Evolutionary conservation across 2,797 vertebrate genomes (phyloP).

Genomic region (Chanos chanos): DNA sequence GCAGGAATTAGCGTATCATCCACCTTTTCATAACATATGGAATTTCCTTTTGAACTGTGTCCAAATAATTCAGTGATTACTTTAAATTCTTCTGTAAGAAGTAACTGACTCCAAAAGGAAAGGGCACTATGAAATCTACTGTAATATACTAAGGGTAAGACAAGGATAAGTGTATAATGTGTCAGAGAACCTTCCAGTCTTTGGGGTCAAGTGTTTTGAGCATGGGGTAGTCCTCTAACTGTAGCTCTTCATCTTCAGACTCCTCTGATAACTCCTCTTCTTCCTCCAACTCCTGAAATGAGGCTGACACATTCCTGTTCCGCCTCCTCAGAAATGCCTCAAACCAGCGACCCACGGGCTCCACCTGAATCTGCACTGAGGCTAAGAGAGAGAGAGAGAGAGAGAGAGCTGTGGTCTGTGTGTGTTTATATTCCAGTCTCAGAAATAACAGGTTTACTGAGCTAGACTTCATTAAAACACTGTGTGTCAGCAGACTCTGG

Average conservation of each 20-base stretch:
- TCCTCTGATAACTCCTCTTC: constrained; percentile 92
- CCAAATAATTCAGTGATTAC: too few relatives aligned
- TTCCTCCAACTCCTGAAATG: constrained; percentile 96
- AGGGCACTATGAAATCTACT: too few relatives aligned
- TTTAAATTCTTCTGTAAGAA: too few relatives aligned
- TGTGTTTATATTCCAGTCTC: too few relatives aligned
- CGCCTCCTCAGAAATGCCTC: constrained; percentile 94
- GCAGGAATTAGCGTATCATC: too few relatives aligned
- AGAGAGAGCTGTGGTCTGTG: background rate
- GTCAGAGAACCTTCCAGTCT: constrained; percentile 99
- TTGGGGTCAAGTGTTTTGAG: constrained; percentile 97
- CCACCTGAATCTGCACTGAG: constrained; percentile 88
- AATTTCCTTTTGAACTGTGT: too few relatives aligned
- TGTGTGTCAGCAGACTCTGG: too few relatives aligned
- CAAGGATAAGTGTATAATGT: too few relatives aligned
- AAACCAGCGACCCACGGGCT: constrained; percentile 97
- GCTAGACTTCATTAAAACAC: too few relatives aligned
- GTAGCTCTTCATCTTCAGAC: constrained; percentile 91
- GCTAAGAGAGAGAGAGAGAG: constrained; percentile 49
- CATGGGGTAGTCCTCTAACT: constrained; percentile 90
- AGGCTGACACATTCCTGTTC: constrained; percentile 86
- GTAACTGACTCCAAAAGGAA: too few relatives aligned
- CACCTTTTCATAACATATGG: too few relatives aligned
- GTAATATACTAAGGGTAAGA: too few relatives aligned
- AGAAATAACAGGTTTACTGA: background rate